A percentile compares a stretch with the other conserved stretches of the same genome.
phyloP scores from a whole-genome alignment of 2,113 vertebrate species.

The Tinamus guttatus region DNA sequence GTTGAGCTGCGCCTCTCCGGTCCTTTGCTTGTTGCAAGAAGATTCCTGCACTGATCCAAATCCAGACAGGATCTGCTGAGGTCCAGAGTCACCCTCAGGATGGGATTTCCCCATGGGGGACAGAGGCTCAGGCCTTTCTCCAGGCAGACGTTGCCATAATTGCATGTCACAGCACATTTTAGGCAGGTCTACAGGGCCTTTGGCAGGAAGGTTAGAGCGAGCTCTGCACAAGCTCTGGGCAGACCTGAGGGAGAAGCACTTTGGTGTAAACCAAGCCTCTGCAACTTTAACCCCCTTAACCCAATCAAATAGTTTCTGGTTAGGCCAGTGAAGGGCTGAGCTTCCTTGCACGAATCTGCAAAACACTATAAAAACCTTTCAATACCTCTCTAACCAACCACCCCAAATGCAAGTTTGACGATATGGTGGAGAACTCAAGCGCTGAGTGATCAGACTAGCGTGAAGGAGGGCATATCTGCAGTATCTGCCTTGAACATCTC shows the following conservation, averaged over 20 bases:
- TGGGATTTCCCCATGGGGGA: fast-evolving
- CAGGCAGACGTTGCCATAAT: fast-evolving
- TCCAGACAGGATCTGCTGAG: not conserved
- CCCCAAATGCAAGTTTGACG: not conserved
- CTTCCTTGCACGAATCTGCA: not conserved
- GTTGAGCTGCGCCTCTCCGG: not conserved
- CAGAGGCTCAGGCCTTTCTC: not conserved
- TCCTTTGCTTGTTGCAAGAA: not conserved
- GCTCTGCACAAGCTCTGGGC: not conserved
- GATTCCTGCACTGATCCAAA: not conserved
- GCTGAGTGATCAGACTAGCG: not conserved
- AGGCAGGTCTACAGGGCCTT: not conserved
- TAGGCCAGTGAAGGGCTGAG: not conserved
- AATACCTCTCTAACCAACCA: not conserved
- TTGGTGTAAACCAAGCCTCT: not conserved
- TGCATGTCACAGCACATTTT: not conserved
- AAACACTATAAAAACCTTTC: not conserved
- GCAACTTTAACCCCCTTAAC: not conserved
- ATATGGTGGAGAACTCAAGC: not conserved
- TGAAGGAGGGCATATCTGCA: not conserved
- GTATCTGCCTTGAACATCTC: not conserved
- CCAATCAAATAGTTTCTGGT: not conserved
- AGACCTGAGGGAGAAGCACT: not conserved
- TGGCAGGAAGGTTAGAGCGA: not conserved
- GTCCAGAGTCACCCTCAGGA: not conserved